Conservation (phyloP, 2,113 vertebrate genomes). For the Morone chrysops region DNA sequence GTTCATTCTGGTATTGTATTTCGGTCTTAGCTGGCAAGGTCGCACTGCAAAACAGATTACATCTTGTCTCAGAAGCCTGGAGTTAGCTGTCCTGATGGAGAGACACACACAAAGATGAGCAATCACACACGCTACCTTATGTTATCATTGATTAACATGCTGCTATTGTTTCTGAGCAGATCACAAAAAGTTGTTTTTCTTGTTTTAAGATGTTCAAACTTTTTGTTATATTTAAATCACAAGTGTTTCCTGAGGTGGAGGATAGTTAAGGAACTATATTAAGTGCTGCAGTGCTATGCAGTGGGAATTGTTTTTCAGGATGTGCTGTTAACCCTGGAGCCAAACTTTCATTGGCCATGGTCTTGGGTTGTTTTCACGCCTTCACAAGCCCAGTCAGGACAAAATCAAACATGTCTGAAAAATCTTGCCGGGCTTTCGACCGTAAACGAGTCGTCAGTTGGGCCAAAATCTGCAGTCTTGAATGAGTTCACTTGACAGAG, state of each 20-base stretch:
- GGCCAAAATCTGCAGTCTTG: constrained; percentile 15
- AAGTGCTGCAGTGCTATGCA: no score
- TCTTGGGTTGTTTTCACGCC: background rate
- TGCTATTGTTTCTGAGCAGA: background rate
- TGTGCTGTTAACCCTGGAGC: constrained; percentile 3
- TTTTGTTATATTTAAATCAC: background rate
- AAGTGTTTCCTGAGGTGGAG: background rate
- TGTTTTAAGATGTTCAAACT: background rate
- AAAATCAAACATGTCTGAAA: constrained; percentile 53
- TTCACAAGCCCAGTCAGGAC: constrained; percentile 47
- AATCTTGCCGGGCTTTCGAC: constrained; percentile 5
- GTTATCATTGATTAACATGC: background rate
- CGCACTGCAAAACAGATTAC: constrained; percentile 28
- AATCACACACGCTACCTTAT: background rate
- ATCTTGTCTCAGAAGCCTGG: constrained; percentile 26
- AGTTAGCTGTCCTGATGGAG: background rate
- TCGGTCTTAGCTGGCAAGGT: constrained; percentile 27
- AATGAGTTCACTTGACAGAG: background rate
- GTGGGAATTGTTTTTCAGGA: background rate
- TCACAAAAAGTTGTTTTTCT: background rate
- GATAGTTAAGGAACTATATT: background rate
- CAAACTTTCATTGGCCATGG: background rate
- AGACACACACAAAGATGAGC: background rate
- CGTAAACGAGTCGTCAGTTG: constrained; percentile 18
- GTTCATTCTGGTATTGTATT: constrained; percentile 27